These are phyloP conservation scores for Brenthis hecate DNA, from an alignment of 2,888 invertebrate genomes.

Conservation along the genomic window DNA sequence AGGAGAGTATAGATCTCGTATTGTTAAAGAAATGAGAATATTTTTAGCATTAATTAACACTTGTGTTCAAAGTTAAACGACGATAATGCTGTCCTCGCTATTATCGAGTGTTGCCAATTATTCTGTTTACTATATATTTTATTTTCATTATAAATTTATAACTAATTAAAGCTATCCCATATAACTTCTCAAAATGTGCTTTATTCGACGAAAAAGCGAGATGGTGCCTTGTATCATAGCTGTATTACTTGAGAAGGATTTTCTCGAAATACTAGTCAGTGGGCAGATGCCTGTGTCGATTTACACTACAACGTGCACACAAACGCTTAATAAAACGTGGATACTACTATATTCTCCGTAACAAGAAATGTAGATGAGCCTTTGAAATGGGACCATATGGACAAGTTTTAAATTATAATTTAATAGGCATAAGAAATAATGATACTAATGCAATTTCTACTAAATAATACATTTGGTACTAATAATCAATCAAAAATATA, in stretches of 20 bases:
- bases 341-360: conserved; percentile 21
- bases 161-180: conserved; percentile 83
- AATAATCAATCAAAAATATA: no score
- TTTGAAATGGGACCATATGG: background rate
- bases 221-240: conserved; percentile 31
- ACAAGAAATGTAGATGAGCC: background rate
- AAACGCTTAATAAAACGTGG: conserved; percentile 27
- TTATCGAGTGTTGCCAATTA: conserved; percentile 13
- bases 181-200: conserved; percentile 76
- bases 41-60: no score
- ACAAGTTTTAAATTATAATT: no score
- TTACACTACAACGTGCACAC: conserved; percentile 32
- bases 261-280: conserved; percentile 27
- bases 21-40: no score
- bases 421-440: no score
- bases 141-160: conserved; percentile 55
- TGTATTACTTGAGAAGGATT: conserved; percentile 29
- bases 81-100: background rate
- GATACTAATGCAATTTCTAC: no score
- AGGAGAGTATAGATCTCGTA: background rate
- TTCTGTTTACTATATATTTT: conserved; percentile 44
- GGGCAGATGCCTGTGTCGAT: conserved; percentile 25
- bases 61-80: background rate
- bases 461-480: no score
- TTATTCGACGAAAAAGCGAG: conserved; percentile 62